Evolutionary conservation across 2,888 invertebrate species (phyloP).

Genomic region (Spatulosminthurus flaviceps): DNA sequence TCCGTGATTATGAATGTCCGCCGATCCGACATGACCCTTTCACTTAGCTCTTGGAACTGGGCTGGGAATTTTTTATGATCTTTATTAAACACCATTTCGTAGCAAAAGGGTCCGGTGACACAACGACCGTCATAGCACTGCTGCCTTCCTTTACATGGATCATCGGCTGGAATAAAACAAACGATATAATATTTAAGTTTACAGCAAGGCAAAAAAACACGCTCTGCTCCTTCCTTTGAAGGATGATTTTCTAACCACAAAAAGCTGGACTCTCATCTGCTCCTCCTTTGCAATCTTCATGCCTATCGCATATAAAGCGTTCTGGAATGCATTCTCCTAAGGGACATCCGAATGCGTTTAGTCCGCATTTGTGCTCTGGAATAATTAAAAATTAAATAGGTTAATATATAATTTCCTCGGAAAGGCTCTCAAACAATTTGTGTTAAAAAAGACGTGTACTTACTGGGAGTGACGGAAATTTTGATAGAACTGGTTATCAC

Average conservation of each 20-base stretch:
- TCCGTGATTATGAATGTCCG: slow-evolving; percentile 68
- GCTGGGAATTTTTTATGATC: slow-evolving; percentile 56
- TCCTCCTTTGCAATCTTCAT: slow-evolving; percentile 69
- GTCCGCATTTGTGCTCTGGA: too few species aligned
- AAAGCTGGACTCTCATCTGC: slow-evolving; percentile 68
- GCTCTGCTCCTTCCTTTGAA: slow-evolving; percentile 54
- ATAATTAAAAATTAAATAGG: too few species aligned
- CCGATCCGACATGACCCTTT: slow-evolving; percentile 67
- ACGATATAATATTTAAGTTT: too few species aligned
- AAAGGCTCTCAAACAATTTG: too few species aligned
- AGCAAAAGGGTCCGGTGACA: slow-evolving; percentile 68
- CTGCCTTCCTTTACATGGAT: slow-evolving; percentile 65
- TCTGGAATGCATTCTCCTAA: slow-evolving; percentile 67
- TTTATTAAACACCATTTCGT: slow-evolving; percentile 65
- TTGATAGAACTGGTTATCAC: too few species aligned
- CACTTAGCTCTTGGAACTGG: slow-evolving; percentile 64
- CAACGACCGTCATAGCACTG: slow-evolving; percentile 68
- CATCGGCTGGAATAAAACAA: slow-evolving; percentile 44
- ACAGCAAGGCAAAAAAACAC: too few species aligned
- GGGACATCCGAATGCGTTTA: slow-evolving; percentile 65
- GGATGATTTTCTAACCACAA: too few species aligned
- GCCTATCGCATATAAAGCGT: slow-evolving; percentile 70
- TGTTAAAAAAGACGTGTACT: too few species aligned
- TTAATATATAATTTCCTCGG: too few species aligned
- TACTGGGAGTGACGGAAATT: too few species aligned